These are phyloP conservation scores for Eutolmus rufibarbis DNA, from an alignment of 2,888 invertebrate genomes.

Conservation along the genomic window DNA sequence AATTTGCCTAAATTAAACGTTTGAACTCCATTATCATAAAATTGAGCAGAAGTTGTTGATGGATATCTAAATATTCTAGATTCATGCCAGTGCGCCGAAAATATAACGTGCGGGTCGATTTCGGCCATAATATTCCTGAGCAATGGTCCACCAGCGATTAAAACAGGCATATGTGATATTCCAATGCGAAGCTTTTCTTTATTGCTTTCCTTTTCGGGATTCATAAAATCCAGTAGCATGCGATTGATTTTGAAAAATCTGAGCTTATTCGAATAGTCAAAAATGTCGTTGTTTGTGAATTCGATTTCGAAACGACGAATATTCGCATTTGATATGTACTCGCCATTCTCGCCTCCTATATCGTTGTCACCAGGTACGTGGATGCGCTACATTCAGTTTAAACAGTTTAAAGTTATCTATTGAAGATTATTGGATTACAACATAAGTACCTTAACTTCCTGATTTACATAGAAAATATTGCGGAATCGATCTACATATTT, in stretches of 20 bases:
- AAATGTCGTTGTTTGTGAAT: constrained; percentile 74
- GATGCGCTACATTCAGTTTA: constrained; percentile 68
- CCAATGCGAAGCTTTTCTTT: constrained; percentile 64
- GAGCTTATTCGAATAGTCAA: constrained; percentile 67
- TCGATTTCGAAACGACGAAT: constrained; percentile 75
- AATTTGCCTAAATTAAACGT: constrained; percentile 57
- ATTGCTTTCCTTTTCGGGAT: constrained; percentile 62
- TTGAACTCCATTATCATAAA: constrained; percentile 57
- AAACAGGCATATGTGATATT: constrained; percentile 77
- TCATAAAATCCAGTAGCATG: constrained; percentile 67
- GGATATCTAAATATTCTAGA: constrained; percentile 61
- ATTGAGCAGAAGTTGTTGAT: constrained; percentile 52
- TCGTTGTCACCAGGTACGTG: constrained; percentile 97
- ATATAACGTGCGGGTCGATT: constrained; percentile 73
- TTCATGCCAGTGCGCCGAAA: constrained; percentile 74
- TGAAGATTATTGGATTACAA: neutral
- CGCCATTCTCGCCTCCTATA: constrained; percentile 90
- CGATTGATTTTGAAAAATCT: constrained; percentile 79
- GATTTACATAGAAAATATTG: constrained; percentile 64
- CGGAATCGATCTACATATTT: constrained; percentile 78
- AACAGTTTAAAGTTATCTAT: neutral
- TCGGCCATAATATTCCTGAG: constrained; percentile 66
- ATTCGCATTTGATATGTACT: constrained; percentile 72
- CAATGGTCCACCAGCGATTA: constrained; percentile 60
- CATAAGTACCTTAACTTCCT: neutral